Evolutionary conservation across 2,113 vertebrate species (phyloP).

Genomic region (Egretta garzetta): DNA sequence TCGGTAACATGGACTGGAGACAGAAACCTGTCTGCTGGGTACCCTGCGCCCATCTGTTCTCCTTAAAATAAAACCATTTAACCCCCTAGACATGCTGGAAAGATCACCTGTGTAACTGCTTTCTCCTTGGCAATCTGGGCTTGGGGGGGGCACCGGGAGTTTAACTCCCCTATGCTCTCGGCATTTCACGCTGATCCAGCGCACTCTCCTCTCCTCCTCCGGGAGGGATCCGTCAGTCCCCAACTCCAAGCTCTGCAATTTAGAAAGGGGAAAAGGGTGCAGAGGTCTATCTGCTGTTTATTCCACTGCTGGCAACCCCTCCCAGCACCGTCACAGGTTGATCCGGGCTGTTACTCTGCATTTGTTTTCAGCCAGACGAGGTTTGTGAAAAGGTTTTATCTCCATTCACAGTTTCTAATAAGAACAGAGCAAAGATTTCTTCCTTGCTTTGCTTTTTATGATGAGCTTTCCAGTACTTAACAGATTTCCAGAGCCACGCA

Average conservation of each 20-base stretch:
- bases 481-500: constrained; percentile 24
- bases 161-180: background rate
- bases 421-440: background rate
- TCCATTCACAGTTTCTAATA: constrained; percentile 12
- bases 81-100: background rate
- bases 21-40: constrained; percentile 60
- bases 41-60: constrained; percentile 17
- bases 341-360: background rate
- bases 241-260: background rate
- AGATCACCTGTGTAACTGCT: background rate
- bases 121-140: background rate
- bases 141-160: background rate
- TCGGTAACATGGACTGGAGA: background rate
- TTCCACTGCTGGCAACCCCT: fast-evolving
- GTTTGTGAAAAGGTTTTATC: constrained; percentile 10
- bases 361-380: background rate
- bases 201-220: background rate
- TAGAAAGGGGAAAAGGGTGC: background rate
- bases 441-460: background rate
- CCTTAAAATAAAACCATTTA: background rate
- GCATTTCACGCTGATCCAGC: background rate
- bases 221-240: background rate
- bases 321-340: background rate
- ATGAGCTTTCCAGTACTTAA: background rate
- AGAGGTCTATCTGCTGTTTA: fast-evolving